Evolutionary conservation across 2,113 vertebrate genomes (phyloP).

Genomic region (Orycteropus afer): DNA sequence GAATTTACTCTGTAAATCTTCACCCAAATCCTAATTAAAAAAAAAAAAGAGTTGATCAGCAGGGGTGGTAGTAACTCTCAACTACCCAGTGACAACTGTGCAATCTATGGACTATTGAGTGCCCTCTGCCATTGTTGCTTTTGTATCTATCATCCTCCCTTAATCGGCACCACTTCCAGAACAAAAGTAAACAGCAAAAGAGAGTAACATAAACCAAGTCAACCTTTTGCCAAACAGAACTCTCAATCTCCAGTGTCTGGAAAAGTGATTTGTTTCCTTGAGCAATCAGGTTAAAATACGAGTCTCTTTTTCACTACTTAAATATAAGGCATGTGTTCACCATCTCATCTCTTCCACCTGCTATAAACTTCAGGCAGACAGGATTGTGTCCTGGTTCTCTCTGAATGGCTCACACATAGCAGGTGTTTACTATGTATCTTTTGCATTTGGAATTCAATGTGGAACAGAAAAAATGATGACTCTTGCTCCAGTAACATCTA

Average conservation of each 20-base stretch:
- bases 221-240: constrained; percentile 19
- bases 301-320: neutral
- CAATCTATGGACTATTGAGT: neutral
- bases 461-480: constrained; percentile 8
- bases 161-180: neutral
- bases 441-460: neutral
- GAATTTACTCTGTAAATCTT: too few species aligned
- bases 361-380: constrained; percentile 17
- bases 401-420: neutral
- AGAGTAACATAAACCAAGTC: neutral
- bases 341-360: neutral
- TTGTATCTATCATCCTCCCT: neutral
- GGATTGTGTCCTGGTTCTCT: neutral
- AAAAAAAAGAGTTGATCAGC: neutral
- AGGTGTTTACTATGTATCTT: neutral
- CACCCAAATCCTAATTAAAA: too few species aligned
- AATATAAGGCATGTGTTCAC: neutral
- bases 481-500: neutral
- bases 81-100: neutral
- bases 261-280: constrained; percentile 29
- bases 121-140: neutral
- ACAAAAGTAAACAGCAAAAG: neutral
- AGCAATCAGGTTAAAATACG: neutral
- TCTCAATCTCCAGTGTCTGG: neutral
- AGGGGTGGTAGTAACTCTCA: neutral